A percentile compares a stretch with the other conserved stretches of the same genome.
Evolutionary conservation across 2,797 vertebrate species (phyloP).

Genomic region (Hyperoplus immaculatus): DNA sequence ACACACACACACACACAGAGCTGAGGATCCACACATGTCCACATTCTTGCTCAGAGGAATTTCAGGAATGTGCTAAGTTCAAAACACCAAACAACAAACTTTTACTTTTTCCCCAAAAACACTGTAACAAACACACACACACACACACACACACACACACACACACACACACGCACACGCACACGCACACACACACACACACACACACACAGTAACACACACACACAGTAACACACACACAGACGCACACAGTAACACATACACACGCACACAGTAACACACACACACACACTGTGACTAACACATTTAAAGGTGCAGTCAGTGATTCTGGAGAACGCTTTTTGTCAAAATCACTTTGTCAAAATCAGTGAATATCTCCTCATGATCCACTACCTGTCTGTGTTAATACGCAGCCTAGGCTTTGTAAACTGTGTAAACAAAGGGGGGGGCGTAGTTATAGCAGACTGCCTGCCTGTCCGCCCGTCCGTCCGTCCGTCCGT

Average conservation of each 20-base stretch:
- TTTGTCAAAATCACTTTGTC: no score
- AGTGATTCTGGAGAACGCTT: no score
- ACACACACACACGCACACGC: constrained; percentile 2
- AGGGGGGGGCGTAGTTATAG: no score
- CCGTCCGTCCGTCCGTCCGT: no score
- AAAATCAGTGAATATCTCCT: no score
- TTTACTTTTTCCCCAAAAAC: constrained; percentile 12
- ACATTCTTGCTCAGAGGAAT: constrained; percentile 62
- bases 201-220: neutral
- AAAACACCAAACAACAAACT: constrained; percentile 27
- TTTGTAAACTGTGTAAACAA: no score
- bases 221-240: neutral
- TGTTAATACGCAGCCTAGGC: no score
- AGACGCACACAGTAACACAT: neutral
- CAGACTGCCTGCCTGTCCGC: no score
- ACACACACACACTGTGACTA: no score
- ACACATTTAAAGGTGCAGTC: neutral
- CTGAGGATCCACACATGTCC: no score
- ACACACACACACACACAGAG: no score
- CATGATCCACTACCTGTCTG: no score
- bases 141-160: neutral
- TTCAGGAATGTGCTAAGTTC: constrained; percentile 56
- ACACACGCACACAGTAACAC: neutral
- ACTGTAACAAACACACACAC: neutral
- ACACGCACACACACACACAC: neutral